These are phyloP conservation scores for Eupithecia pulchellata DNA, from an alignment of 2,888 invertebrate species.

Conservation along the genomic window DNA sequence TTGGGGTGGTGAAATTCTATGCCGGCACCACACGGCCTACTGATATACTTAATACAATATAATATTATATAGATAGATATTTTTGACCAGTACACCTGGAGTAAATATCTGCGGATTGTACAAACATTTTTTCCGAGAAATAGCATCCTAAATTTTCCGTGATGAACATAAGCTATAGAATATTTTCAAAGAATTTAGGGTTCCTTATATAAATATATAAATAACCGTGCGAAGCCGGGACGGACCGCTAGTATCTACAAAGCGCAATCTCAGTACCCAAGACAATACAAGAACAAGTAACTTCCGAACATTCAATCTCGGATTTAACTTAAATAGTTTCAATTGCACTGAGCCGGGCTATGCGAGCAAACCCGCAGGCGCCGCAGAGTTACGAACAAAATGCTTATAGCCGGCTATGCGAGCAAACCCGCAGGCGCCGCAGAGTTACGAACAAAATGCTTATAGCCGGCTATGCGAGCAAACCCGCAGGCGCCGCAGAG, in stretches of 20 bases:
- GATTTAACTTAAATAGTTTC: slow-evolving; percentile 60
- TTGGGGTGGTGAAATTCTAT: no score
- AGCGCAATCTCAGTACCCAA: background rate
- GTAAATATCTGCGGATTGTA: no score
- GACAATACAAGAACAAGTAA: background rate
- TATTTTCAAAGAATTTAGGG: no score
- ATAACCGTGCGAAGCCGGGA: background rate
- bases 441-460: slow-evolving; percentile 5
- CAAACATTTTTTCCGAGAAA: no score
- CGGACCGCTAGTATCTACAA: background rate
- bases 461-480: slow-evolving; percentile 50
- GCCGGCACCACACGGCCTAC: no score
- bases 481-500: slow-evolving; percentile 21
- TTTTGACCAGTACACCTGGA: no score
- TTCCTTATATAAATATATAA: no score
- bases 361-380: slow-evolving; percentile 43
- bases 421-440: slow-evolving; percentile 35
- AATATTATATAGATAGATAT: no score
- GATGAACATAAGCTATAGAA: no score
- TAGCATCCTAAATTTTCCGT: no score
- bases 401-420: slow-evolving; percentile 50
- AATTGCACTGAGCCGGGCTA: slow-evolving; percentile 53
- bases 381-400: slow-evolving; percentile 7
- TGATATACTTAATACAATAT: no score
- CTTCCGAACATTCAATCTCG: background rate